Evolutionary conservation across 2,797 vertebrate species (phyloP), one percentile per base, ranked within the genome.

Genomic region (Anableps anableps): DNA sequence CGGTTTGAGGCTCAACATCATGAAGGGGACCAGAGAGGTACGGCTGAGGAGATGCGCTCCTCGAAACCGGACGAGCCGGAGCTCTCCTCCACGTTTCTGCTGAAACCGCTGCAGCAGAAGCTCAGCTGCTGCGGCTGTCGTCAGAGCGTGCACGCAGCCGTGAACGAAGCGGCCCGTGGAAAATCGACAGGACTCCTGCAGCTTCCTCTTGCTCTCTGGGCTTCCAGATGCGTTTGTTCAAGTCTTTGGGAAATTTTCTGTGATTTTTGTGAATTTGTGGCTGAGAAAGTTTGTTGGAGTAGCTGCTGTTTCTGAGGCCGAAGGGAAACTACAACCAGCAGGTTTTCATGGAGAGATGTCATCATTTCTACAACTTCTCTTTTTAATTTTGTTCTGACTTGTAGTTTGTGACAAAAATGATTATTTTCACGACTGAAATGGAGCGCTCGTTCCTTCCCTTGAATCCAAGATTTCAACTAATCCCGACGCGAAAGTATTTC

Each of bases 11-110:
- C 60, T 91, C 70, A 91, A 87, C 38, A 88, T 92, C 7, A 87
- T 91, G 78, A 80, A 86, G 77, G 90, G 88, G 84, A 85, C 16
- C 74, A 68, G 2, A 23, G 88, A 88, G 83, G 91, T 93, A 88
- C 43, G 83, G 80, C n/a, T 60, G 31, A 2, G 2, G 45, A 72
- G 36, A 38, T 4, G 45, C 3, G 58, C 13, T 60, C 13, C 29
- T n/a, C n/a, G n/a, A n/a, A n/a, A n/a, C n/a, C n/a, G n/a, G n/a
- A n/a, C n/a, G n/a, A n/a, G n/a, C 80, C 78, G 62, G 72, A 75
- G 81, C 86, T 74, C 60, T 29, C 21, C 70, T 75, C 70, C 73
- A 16, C 55, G 21, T 72, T 58, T 72, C 58, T 29, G 73, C 45
- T 41, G 43, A 76, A 80, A 84, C 76, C 80, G 60, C 66, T 80